Percentiles rank a stretch among this genome's conserved stretches.
These are phyloP conservation scores for Dolichoris vasculosae DNA, from an alignment of 1,140 invertebrate species.

Conservation along the genomic window DNA sequence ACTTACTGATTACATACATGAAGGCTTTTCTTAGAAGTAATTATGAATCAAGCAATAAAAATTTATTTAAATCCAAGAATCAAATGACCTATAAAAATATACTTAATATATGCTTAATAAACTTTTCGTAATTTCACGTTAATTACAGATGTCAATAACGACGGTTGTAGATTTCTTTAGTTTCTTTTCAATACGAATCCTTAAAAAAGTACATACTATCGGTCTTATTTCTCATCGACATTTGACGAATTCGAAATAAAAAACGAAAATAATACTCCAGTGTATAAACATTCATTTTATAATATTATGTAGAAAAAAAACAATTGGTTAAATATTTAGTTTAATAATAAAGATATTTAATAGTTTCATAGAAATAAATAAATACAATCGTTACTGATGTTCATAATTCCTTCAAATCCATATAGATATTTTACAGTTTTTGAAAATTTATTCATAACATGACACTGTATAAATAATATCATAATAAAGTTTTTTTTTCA, in stretches of 20 bases:
- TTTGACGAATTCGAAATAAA: not conserved
- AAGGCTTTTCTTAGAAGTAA: too few relatives aligned
- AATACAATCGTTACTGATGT: too few relatives aligned
- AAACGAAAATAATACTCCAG: not conserved
- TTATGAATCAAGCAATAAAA: not conserved
- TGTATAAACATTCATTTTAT: not conserved
- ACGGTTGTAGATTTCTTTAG: not conserved
- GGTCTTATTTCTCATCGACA: not conserved
- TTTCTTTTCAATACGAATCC: constrained; percentile 14
- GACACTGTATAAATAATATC: too few relatives aligned
- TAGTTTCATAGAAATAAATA: too few relatives aligned
- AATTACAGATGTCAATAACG: not conserved
- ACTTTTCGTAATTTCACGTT: not conserved
- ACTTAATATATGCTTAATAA: not conserved
- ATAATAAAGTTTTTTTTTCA: too few relatives aligned
- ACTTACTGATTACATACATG: too few relatives aligned
- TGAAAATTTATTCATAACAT: too few relatives aligned
- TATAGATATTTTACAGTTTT: too few relatives aligned
- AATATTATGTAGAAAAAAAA: too few relatives aligned
- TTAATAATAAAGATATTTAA: not conserved
- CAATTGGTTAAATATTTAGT: not conserved
- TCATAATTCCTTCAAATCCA: too few relatives aligned
- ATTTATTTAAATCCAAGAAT: not conserved
- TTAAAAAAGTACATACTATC: not conserved
- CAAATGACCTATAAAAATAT: not conserved